Evolutionary conservation across 2,888 invertebrate genomes (phyloP).

Genomic region (Piscicola geometra): DNA sequence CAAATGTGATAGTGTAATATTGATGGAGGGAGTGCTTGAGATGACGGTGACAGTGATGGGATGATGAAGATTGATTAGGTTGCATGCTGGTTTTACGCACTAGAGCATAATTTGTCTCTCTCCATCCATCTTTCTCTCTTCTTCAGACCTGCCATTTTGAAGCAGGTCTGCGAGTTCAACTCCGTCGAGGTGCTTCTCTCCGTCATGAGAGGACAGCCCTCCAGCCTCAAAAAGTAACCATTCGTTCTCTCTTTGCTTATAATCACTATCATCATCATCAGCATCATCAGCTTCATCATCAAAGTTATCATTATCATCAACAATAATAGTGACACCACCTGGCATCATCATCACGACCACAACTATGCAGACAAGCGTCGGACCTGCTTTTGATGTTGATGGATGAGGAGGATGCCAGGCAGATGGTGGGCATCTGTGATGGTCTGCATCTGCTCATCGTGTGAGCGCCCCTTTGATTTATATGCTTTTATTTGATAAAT

Average conservation of each 20-base stretch:
- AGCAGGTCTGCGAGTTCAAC: constrained; percentile 51
- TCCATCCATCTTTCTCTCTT: too few species aligned
- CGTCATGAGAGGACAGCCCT: constrained; percentile 52
- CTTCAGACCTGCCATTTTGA: constrained; percentile 47
- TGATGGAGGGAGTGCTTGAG: not conserved
- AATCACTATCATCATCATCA: too few species aligned
- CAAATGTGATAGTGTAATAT: not conserved
- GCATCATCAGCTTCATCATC: too few species aligned
- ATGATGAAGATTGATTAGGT: too few species aligned
- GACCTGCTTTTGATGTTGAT: constrained; percentile 51
- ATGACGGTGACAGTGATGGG: too few species aligned
- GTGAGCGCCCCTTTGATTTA: constrained; percentile 41
- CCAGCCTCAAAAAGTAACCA: not conserved
- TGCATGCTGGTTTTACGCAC: too few species aligned
- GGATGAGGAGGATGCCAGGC: constrained; percentile 49
- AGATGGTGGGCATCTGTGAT: constrained; percentile 51
- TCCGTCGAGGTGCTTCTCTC: constrained; percentile 50
- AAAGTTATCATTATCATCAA: too few species aligned
- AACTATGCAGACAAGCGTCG: constrained; percentile 53
- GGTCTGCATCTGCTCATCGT: constrained; percentile 54
- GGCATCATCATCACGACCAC: too few species aligned
- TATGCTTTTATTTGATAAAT: too few species aligned
- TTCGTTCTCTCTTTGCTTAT: not conserved
- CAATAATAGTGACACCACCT: too few species aligned
- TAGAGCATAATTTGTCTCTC: too few species aligned